Conservation (phyloP, 2,113 vertebrate species). For the Centropus bengalensis region DNA sequence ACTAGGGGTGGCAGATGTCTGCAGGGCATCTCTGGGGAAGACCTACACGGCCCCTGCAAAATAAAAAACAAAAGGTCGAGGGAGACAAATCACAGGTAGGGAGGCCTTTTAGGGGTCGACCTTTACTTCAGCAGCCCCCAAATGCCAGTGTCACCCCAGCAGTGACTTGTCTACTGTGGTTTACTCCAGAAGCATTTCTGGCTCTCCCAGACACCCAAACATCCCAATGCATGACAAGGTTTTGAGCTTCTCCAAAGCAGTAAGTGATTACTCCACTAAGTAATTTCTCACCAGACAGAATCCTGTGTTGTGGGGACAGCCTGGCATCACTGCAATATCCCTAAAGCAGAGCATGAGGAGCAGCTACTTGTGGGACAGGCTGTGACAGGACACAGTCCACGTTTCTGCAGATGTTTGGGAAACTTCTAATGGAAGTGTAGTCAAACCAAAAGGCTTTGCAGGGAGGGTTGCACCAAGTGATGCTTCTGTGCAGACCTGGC, state of each 20-base stretch:
- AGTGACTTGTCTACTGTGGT: neutral
- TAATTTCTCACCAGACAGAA: neutral
- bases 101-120: neutral
- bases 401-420: neutral
- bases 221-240: neutral
- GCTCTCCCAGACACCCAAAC: neutral
- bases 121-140: neutral
- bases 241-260: neutral
- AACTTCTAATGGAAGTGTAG: neutral
- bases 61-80: neutral
- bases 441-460: neutral
- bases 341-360: neutral
- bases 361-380: neutral
- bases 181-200: neutral
- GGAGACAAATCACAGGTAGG: neutral
- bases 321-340: neutral
- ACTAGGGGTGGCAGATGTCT: neutral
- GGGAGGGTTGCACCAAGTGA: accelerated
- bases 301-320: accelerated
- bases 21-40: neutral
- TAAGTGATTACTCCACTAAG: neutral
- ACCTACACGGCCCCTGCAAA: neutral
- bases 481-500: neutral
- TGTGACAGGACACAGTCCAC: neutral
- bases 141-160: neutral